Percentiles rank a stretch among this genome's conserved stretches.
Evolutionary conservation across 2,888 invertebrate genomes (phyloP).

Genomic region (Buathra laborator): DNA sequence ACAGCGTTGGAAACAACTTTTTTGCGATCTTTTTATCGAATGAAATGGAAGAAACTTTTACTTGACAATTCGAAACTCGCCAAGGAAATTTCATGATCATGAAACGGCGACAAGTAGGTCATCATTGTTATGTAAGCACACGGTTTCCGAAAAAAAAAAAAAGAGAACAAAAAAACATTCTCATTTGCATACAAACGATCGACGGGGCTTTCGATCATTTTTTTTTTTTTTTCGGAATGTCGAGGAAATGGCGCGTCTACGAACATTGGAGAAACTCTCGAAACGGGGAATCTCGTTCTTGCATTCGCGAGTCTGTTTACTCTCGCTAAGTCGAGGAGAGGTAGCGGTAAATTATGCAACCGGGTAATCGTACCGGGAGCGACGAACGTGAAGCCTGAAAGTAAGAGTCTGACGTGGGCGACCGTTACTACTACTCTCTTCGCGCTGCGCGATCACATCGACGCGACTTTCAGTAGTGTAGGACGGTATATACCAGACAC

Average conservation of each 20-base stretch:
- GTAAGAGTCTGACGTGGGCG: conserved; percentile 77
- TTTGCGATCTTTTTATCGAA: background rate
- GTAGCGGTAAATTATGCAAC: conserved; percentile 67
- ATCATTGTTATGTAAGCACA: conserved; percentile 29
- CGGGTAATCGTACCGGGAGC: conserved; percentile 54
- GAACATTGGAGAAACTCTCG: conserved; percentile 50
- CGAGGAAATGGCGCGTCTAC: conserved; percentile 24
- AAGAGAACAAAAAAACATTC: conserved; percentile 3
- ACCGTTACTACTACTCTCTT: conserved; percentile 72
- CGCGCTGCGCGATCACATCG: conserved; percentile 38
- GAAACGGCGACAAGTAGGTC: conserved; percentile 46
- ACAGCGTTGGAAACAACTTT: background rate
- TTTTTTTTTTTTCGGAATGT: conserved; percentile 21
- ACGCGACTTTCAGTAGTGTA: conserved; percentile 32
- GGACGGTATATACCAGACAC: conserved; percentile 63
- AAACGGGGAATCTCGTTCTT: conserved; percentile 24
- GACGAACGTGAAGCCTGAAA: conserved; percentile 77
- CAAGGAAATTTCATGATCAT: conserved; percentile 42
- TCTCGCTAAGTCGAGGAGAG: conserved; percentile 45
- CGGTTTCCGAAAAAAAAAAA: conserved; percentile 15
- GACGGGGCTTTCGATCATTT: conserved; percentile 17
- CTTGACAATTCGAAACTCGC: conserved; percentile 23
- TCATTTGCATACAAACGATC: conserved; percentile 55
- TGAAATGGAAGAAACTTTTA: conserved; percentile 1
- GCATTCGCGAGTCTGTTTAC: conserved; percentile 23